A percentile compares a stretch with the other conserved stretches of the same genome.
Evolutionary conservation across 2,797 vertebrate genomes (phyloP).

Genomic region (Euphonia xanthogaster): DNA sequence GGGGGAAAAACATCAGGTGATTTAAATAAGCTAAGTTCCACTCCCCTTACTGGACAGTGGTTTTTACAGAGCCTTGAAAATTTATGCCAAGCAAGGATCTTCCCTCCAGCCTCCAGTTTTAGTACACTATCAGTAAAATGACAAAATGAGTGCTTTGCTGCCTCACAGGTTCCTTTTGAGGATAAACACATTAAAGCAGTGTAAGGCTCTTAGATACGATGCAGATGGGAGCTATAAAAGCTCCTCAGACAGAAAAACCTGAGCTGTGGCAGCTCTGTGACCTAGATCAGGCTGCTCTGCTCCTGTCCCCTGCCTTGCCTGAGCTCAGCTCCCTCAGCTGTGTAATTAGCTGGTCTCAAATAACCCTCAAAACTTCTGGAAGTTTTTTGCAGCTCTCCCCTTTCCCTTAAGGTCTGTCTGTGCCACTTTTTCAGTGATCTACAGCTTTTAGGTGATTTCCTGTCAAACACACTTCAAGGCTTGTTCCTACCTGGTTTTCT

Average conservation of each 20-base stretch:
- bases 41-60: not conserved
- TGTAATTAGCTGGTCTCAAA: slow-evolving; percentile 51
- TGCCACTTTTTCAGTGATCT: not conserved
- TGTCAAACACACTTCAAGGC: not conserved
- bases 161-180: not conserved
- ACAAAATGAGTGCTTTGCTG: not conserved
- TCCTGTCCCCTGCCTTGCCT: not conserved
- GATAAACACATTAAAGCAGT: not conserved
- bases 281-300: slow-evolving; percentile 32
- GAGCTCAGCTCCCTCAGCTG: slow-evolving; percentile 5
- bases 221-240: slow-evolving; percentile 45
- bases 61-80: not conserved
- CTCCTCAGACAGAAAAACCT: slow-evolving; percentile 17
- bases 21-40: not conserved
- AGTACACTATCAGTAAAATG: not conserved
- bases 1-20: not conserved
- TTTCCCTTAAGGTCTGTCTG: not conserved
- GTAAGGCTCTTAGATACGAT: not conserved
- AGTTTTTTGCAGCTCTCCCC: not conserved
- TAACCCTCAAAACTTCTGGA: slow-evolving; percentile 12
- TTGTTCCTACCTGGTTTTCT: not conserved
- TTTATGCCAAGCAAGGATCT: not conserved
- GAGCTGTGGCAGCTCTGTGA: not conserved
- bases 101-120: not conserved
- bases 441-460: not conserved